Percentiles rank a stretch among this genome's conserved stretches.
Conservation (phyloP, 1,140 invertebrate genomes). For the Semibalanus balanoides region DNA sequence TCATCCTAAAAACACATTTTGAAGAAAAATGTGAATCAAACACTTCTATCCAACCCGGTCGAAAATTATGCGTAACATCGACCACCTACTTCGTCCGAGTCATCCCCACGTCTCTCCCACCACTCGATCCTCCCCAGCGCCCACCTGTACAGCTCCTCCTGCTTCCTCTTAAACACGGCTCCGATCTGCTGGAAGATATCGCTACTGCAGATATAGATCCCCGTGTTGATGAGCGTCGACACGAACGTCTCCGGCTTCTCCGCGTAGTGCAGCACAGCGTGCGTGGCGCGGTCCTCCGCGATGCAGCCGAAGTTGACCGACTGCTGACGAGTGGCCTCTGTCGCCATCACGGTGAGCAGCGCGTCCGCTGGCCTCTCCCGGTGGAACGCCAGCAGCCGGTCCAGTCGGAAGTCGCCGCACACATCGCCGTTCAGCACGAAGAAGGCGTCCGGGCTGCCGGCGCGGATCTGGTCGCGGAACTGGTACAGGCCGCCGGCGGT, state of each 20-base stretch:
- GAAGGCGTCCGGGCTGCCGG: constrained; percentile 74
- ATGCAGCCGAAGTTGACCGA: constrained; percentile 89
- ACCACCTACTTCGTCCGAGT: too few species aligned
- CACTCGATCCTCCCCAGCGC: too few species aligned
- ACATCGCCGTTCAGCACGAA: constrained; percentile 92
- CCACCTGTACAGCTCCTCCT: constrained; percentile 39
- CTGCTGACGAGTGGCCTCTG: constrained; percentile 82
- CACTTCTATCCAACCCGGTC: too few species aligned
- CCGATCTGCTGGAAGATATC: constrained; percentile 75
- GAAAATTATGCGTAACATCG: too few species aligned
- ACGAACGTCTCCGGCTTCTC: constrained; percentile 98
- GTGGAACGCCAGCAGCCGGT: constrained; percentile 74
- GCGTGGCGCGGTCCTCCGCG: constrained; percentile 61
- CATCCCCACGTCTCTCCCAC: too few species aligned
- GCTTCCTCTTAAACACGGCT: constrained; percentile 56
- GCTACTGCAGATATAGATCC: constrained; percentile 78
- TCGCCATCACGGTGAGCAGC: constrained; percentile 58
- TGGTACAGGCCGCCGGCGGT: constrained; percentile 96
- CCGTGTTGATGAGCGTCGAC: constrained; percentile 89
- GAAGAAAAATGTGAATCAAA: too few species aligned
- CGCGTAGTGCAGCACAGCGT: constrained; percentile 86
- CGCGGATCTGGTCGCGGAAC: constrained; percentile 88
- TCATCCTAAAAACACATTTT: too few species aligned
- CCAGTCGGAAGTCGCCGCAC: constrained; percentile 88
- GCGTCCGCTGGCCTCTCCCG: constrained; percentile 23